Evolutionary conservation across 2,113 vertebrate species (phyloP), one percentile per base, ranked within the genome.

Genomic region (Pseudorhombus dupliciocellatus): DNA sequence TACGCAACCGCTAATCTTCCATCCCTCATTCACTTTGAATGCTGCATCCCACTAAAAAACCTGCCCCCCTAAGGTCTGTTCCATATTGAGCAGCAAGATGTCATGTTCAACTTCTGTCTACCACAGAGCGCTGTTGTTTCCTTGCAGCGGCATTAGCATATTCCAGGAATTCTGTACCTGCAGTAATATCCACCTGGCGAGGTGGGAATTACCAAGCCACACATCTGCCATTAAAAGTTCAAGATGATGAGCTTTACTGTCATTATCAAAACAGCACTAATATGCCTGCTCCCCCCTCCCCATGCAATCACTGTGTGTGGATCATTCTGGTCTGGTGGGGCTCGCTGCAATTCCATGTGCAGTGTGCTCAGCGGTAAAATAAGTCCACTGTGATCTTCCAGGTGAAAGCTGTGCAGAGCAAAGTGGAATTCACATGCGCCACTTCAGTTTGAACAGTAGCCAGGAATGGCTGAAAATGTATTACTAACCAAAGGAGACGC

Each of bases 41-140:
- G 44, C 62, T 61, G 64, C 24, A 61, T 79, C 68, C 53, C 46
- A n/a, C 64, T 51, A 61, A 68, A 68, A 55, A 81, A 50, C 56
- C 21, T 77, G 44, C 50, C 73, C 78, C 64, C 50, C 11, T 57
- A 56, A 70, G 73, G 67, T 76, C 31, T 78, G 48, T 20, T 75
- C 77, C 46, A 81, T 70, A 82, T 54, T 63, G 56, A 71, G 61
- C 56, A 66, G 26, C 16, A 42, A 2, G 7, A 79, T 78, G 66
- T 76, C 73, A 75, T 68, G 54, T 70, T 80, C 55, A 69, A 57
- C 73, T 54, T 70, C 50, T 62, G 50, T 78, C 61, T 58, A 30
- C 53, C 21, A 61, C 54, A 34, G 30, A 65, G 24, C 11, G 22
- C 66, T 59, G 20, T 28, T 4, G 14, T 75, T 34, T 60, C 48